Evolutionary conservation across 2,888 invertebrate species (phyloP).

Genomic region (Caenorhabditis sp.): DNA sequence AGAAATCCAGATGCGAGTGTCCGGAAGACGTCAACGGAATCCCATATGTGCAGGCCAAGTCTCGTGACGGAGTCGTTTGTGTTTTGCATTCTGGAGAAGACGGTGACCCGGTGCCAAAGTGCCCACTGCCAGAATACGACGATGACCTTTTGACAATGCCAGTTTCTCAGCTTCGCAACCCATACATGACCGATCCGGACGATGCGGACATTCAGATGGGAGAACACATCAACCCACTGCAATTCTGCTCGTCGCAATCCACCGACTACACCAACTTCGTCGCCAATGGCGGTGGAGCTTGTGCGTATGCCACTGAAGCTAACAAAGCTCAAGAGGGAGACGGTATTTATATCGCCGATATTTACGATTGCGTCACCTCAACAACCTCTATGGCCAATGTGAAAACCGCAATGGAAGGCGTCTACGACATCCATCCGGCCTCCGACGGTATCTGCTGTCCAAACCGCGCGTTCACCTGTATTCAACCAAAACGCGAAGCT

Average conservation of each 20-base stretch:
- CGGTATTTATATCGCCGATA: constrained; percentile 81
- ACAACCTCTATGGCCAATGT: constrained; percentile 80
- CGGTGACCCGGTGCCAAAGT: constrained; percentile 80
- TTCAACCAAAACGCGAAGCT: constrained; percentile 82
- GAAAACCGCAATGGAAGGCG: constrained; percentile 82
- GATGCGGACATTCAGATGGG: constrained; percentile 82
- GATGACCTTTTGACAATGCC: constrained; percentile 82
- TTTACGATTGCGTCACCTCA: constrained; percentile 81
- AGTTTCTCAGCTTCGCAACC: constrained; percentile 81
- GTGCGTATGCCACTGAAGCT: constrained; percentile 69
- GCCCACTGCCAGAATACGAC: constrained; percentile 77
- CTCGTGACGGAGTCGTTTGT: constrained; percentile 82
- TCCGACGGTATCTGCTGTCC: constrained; percentile 82
- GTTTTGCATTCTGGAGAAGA: constrained; percentile 82
- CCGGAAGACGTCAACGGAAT: constrained; percentile 83
- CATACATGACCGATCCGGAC: constrained; percentile 83
- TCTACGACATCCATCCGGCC: constrained; percentile 80
- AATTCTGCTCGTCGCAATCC: constrained; percentile 79
- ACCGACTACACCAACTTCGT: constrained; percentile 82
- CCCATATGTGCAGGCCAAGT: constrained; percentile 81
- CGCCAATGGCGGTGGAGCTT: constrained; percentile 79
- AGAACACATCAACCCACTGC: constrained; percentile 82
- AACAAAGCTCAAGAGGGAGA: constrained; percentile 70
- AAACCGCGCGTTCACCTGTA: constrained; percentile 82
- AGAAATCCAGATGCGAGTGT: constrained; percentile 82